Base-by-base conservation (phyloP, 2,797 vertebrate genomes). In the Emydoidea blandingii region DNA sequence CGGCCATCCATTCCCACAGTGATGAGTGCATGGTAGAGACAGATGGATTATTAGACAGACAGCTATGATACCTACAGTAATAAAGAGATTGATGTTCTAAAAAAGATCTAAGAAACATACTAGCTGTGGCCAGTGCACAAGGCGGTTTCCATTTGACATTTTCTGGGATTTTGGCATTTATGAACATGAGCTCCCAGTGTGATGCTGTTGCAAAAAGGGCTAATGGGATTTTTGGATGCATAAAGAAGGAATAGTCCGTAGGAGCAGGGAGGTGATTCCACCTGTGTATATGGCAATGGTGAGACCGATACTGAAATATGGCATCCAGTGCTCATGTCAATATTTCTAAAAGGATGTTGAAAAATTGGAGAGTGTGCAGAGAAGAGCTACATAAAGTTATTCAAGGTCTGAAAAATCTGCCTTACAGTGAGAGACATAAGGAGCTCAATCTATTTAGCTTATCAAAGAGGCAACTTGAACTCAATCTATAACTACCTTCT, bases 231-330 rank as follows among this genome's bases (percentile, higher is more conserved):
- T 21, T 54, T 41, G 12, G n/a, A 56, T 56, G 52, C 23, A 41
- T 12, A 14, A 34, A 47, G 56, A 19, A 52, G 37, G 86, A 91
- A 2, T 41, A 0, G 0, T 0, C 0, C 1, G 27, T 0, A 0
- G 59, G 44, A 74, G 59, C 0, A 1, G 37, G 34, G 31, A 1
- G 9, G 81, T 74, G n/a, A 52, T 53, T 80, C 62, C n/a, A 80
- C 50, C 44, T 49, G 27, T 31, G 15, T 29, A 14, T 78, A n/a
- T 27, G 2, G 0, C 44, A 29, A 59, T 52, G 14, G 29, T 44
- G 84, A 41, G 53, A 27, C 1, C 1, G 89, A 15, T 89, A 37
- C 57, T 68, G 52, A 74, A 0, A 5, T 18, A 18, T 9, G 18
- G 41, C 82, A 29, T 68, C 54, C 37, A 62, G 79, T 83, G 87